These are phyloP conservation scores for Drosophila albomicans DNA, from an alignment of 1,140 invertebrate genomes.

Conservation along the genomic window DNA sequence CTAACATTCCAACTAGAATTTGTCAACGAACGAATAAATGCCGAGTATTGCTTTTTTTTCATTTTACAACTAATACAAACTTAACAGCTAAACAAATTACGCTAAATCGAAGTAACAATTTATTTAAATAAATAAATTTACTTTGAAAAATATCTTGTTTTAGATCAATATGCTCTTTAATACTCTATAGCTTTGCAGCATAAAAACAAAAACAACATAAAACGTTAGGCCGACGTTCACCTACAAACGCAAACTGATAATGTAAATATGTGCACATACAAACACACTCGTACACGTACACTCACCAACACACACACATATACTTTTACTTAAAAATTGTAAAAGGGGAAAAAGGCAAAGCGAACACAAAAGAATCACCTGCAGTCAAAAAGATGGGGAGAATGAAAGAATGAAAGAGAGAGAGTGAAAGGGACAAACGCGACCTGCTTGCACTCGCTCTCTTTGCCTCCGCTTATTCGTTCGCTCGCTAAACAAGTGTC, in stretches of 20 bases:
- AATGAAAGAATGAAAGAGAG: background rate
- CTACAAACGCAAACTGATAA: slow-evolving; percentile 53
- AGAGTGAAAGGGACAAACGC: background rate
- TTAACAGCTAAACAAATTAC: no score
- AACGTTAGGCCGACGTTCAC: slow-evolving; percentile 57
- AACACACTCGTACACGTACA: background rate
- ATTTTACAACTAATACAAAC: background rate
- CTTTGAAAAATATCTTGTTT: background rate
- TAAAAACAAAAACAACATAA: slow-evolving; percentile 27
- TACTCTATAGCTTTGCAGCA: slow-evolving; percentile 44
- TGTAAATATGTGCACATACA: slow-evolving; percentile 20
- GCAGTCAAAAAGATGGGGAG: slow-evolving; percentile 26
- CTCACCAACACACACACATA: background rate
- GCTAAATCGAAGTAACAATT: no score
- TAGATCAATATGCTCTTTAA: slow-evolving; percentile 25
- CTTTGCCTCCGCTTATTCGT: background rate
- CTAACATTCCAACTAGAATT: background rate
- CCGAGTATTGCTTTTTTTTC: no score
- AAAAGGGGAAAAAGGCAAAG: slow-evolving; percentile 20
- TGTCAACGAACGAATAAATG: no score
- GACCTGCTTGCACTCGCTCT: slow-evolving; percentile 13
- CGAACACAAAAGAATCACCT: slow-evolving; percentile 49
- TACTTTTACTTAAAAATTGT: slow-evolving; percentile 12
- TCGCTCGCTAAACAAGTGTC: slow-evolving; percentile 28
- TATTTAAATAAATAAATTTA: no score